Conservation (phyloP, 2,888 invertebrate species). For the Lypha dubia region DNA sequence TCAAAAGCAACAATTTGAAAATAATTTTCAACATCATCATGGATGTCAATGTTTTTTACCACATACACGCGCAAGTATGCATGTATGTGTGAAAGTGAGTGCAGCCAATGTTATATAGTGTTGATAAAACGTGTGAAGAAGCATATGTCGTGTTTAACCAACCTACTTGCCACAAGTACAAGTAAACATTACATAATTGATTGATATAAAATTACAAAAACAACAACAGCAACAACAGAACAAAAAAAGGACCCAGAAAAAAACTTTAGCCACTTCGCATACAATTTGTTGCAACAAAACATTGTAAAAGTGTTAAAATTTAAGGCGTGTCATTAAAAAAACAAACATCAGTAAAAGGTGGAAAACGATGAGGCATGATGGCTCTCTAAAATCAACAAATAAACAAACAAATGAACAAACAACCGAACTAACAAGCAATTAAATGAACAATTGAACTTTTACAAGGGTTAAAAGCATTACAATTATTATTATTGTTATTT, state of each 20-base stretch:
- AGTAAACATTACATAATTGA: slow-evolving; percentile 46
- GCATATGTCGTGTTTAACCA: slow-evolving; percentile 58
- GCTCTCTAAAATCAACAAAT: background rate
- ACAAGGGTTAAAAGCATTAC: slow-evolving; percentile 32
- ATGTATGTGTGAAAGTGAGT: background rate
- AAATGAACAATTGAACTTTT: slow-evolving; percentile 14
- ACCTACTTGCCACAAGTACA: slow-evolving; percentile 55
- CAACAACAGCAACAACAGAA: background rate
- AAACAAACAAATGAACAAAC: slow-evolving; percentile 15
- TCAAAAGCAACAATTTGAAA: slow-evolving; percentile 23
- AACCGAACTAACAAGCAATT: slow-evolving; percentile 20
- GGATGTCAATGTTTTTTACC: background rate
- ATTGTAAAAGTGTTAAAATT: slow-evolving; percentile 42
- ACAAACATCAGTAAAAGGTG: slow-evolving; percentile 32
- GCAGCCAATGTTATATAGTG: slow-evolving; percentile 10
- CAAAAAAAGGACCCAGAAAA: too few relatives aligned
- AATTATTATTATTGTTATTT: background rate
- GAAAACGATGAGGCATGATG: background rate
- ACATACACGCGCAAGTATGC: background rate
- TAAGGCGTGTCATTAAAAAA: slow-evolving; percentile 46
- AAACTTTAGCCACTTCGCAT: background rate
- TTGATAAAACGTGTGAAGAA: slow-evolving; percentile 48
- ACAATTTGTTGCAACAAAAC: slow-evolving; percentile 33
- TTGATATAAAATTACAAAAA: slow-evolving; percentile 30
- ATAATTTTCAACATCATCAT: slow-evolving; percentile 4